Conservation (phyloP, 2,113 vertebrate genomes). For the Sylvilagus bachmani region DNA sequence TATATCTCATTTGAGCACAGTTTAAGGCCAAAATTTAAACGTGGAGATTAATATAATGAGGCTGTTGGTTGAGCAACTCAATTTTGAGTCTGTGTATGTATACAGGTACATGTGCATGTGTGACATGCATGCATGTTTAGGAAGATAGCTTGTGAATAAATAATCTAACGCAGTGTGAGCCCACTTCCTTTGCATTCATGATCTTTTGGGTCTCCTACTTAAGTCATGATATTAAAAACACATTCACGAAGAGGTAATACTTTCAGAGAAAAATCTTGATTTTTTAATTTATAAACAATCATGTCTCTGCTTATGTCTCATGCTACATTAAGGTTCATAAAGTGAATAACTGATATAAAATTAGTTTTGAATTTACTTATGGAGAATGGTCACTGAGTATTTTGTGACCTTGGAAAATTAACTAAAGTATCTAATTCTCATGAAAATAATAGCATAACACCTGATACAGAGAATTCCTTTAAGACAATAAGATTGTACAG, state of each 20-base stretch:
- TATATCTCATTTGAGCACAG: not conserved
- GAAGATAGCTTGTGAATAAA: not conserved
- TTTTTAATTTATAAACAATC: not conserved
- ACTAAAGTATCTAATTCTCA: not conserved
- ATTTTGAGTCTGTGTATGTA: not conserved
- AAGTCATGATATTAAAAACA: not conserved
- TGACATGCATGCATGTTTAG: not conserved
- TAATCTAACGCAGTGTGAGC: not conserved
- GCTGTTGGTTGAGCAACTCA: not conserved
- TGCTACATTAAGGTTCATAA: not conserved
- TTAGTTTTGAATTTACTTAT: not conserved
- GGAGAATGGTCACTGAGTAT: not conserved
- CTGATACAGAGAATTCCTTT: not conserved
- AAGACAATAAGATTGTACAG: not conserved
- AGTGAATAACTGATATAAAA: not conserved
- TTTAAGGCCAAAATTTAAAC: not conserved
- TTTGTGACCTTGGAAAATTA: slow-evolving; percentile 4
- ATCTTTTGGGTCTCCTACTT: not conserved
- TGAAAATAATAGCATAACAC: not conserved
- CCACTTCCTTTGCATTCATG: not conserved
- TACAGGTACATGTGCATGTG: not conserved
- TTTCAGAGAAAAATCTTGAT: not conserved
- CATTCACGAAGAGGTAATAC: not conserved
- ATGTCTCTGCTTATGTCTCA: not conserved
- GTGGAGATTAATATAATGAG: not conserved